phyloP scores from a whole-genome alignment of 2,888 invertebrate genomes.

The Andrena camellia region DNA sequence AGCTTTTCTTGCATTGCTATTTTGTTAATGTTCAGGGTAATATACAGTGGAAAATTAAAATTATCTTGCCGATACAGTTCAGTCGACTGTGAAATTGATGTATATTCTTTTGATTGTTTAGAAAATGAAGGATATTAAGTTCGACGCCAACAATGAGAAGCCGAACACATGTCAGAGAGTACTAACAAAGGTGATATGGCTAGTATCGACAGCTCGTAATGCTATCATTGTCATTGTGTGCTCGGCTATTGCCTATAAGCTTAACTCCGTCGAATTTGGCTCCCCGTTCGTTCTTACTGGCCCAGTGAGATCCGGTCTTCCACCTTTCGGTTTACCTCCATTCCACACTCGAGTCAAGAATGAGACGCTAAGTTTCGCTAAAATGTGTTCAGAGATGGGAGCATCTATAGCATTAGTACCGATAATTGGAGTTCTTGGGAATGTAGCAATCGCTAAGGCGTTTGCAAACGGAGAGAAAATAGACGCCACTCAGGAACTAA shows the following conservation, averaged over 20 bases:
- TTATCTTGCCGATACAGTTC: background rate
- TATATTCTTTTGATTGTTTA: constrained; percentile 74
- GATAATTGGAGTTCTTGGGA: constrained; percentile 95
- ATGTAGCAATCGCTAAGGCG: constrained; percentile 98
- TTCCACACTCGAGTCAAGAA: constrained; percentile 89
- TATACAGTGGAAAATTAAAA: constrained; percentile 79
- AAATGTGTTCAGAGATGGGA: constrained; percentile 93
- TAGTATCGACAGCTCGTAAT: constrained; percentile 93
- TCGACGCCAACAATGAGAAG: constrained; percentile 83
- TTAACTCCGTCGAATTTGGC: constrained; percentile 86
- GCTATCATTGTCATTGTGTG: constrained; percentile 92
- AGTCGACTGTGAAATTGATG: background rate
- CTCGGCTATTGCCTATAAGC: constrained; percentile 89
- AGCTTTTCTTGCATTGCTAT: constrained; percentile 91
- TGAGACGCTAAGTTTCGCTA: constrained; percentile 87
- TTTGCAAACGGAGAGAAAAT: constrained; percentile 93
- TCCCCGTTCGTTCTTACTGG: constrained; percentile 92
- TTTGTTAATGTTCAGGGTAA: constrained; percentile 91
- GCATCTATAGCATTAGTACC: constrained; percentile 95
- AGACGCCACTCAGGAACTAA: constrained; percentile 95
- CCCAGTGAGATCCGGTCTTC: constrained; percentile 91
- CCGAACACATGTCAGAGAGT: constrained; percentile 84
- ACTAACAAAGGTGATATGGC: constrained; percentile 89
- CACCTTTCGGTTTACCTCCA: constrained; percentile 89
- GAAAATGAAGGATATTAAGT: constrained; percentile 91